Evolutionary conservation across 2,113 vertebrate genomes (phyloP).

Genomic region (Pterocles gutturalis): DNA sequence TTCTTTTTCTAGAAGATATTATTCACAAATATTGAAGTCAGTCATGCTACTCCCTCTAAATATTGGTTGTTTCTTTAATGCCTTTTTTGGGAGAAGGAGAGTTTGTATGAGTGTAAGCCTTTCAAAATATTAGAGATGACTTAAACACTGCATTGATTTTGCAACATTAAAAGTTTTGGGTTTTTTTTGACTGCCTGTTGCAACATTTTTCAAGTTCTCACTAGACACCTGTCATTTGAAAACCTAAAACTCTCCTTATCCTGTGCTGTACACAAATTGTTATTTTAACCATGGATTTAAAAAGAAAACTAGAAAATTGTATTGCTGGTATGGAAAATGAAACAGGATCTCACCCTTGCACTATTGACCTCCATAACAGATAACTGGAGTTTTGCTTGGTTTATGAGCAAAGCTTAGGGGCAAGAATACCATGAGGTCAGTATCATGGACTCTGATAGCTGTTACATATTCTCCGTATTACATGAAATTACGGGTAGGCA

Average conservation of each 20-base stretch:
- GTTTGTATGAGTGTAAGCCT: background rate
- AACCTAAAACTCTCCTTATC: background rate
- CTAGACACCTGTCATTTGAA: background rate
- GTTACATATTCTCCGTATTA: background rate
- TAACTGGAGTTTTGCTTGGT: background rate
- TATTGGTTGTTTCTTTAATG: background rate
- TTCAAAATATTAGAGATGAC: background rate
- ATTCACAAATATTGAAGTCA: background rate
- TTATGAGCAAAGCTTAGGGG: background rate
- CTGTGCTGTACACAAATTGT: background rate
- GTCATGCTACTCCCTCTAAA: background rate
- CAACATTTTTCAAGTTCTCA: background rate
- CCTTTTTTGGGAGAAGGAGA: background rate
- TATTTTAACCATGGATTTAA: background rate
- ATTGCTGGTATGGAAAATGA: background rate
- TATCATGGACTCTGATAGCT: background rate
- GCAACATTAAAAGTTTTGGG: background rate
- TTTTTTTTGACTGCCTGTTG: background rate
- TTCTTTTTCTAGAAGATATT: background rate
- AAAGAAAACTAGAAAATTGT: background rate
- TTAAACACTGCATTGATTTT: background rate
- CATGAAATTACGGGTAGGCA: background rate
- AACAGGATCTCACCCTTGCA: background rate
- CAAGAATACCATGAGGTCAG: background rate
- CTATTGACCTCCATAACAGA: background rate